A percentile compares a stretch with the other conserved stretches of the same genome.
These are phyloP conservation scores for Yponomeuta malinellus DNA, from an alignment of 2,888 invertebrate genomes.

Conservation along the genomic window DNA sequence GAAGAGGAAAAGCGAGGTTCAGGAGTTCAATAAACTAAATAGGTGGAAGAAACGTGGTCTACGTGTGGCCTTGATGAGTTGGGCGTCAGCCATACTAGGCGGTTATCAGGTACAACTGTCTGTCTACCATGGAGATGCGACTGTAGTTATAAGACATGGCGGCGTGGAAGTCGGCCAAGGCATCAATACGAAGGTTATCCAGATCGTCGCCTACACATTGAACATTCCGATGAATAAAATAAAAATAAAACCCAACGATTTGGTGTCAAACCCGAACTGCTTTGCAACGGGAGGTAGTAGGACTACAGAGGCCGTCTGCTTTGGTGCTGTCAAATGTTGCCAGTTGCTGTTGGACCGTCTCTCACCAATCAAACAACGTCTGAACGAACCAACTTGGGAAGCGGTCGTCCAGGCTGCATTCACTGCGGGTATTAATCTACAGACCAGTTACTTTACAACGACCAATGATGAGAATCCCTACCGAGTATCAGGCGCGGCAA, in stretches of 20 bases:
- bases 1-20: constrained; percentile 57
- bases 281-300: constrained; percentile 79
- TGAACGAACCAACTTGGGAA: constrained; percentile 44
- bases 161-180: constrained; percentile 90
- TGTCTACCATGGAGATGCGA: constrained; percentile 82
- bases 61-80: constrained; percentile 81
- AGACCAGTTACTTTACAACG: constrained; percentile 32
- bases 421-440: constrained; percentile 31
- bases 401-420: constrained; percentile 30
- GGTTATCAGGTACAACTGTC: constrained; percentile 77
- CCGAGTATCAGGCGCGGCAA: constrained; percentile 65
- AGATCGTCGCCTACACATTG: constrained; percentile 79
- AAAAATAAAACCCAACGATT: constrained; percentile 78
- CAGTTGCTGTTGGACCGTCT: constrained; percentile 47
- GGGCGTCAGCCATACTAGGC: constrained; percentile 69
- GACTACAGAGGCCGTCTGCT: constrained; percentile 31
- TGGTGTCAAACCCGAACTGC: constrained; percentile 78
- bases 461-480: constrained; percentile 43
- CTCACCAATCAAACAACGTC: constrained; percentile 37
- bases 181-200: constrained; percentile 81
- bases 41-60: constrained; percentile 88
- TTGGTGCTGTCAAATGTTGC: constrained; percentile 62
- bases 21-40: constrained; percentile 76
- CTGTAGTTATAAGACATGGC: constrained; percentile 82
- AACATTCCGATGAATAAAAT: constrained; percentile 80